Evolutionary conservation across 2,113 vertebrate species (phyloP).

Genomic region (Melanocharis versteri): DNA sequence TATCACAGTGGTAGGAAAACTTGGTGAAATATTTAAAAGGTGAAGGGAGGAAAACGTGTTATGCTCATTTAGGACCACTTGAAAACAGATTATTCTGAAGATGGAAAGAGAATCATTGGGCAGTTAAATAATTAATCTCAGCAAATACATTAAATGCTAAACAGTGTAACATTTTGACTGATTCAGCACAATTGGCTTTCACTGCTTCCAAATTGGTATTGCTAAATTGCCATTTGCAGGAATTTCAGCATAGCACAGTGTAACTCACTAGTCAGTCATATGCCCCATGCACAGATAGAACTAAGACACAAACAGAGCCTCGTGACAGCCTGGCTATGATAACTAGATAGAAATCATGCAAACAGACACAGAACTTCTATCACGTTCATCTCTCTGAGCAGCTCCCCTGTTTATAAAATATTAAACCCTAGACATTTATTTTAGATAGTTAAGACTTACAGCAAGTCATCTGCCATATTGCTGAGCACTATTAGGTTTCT

Average conservation of each 20-base stretch:
- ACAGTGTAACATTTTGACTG: constrained; percentile 55
- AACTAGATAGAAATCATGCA: constrained; percentile 33
- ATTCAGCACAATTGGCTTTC: constrained; percentile 64
- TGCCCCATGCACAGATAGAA: neutral
- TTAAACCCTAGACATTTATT: neutral
- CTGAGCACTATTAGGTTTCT: neutral
- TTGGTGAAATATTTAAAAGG: constrained; percentile 48
- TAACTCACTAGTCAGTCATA: constrained; percentile 51
- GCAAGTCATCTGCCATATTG: neutral
- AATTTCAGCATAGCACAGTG: constrained; percentile 31
- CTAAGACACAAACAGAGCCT: constrained; percentile 9
- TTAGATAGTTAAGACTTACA: constrained; percentile 12
- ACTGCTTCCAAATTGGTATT: constrained; percentile 48
- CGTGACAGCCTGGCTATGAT: constrained; percentile 6
- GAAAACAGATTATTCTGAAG: constrained; percentile 39
- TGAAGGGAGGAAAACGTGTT: neutral
- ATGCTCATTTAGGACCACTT: neutral
- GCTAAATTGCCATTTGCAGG: constrained; percentile 57
- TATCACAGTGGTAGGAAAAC: constrained; percentile 9
- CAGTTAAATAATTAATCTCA: constrained; percentile 66
- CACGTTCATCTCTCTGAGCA: neutral
- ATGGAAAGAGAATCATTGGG: constrained; percentile 24
- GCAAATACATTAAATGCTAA: constrained; percentile 51
- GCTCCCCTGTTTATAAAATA: neutral
- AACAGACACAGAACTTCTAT: neutral